phyloP scores from a whole-genome alignment of 2,888 invertebrate species.

The Phyllotreta striolata region DNA sequence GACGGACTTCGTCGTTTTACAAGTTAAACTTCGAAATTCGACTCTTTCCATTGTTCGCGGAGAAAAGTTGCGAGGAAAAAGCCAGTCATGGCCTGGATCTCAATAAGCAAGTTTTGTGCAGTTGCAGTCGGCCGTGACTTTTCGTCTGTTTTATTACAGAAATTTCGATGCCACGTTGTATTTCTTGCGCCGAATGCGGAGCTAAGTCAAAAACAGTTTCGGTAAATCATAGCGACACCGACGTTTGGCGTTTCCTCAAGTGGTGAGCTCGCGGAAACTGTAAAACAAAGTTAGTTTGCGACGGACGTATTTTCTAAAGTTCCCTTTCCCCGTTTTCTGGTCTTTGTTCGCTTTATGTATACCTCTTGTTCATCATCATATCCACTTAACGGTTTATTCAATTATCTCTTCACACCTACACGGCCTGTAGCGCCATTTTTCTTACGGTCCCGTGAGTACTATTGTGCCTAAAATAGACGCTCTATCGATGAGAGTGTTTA shows the following conservation, averaged over 20 bases:
- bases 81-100: constrained; percentile 45
- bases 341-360: too few relatives aligned
- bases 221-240: constrained; percentile 47
- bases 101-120: constrained; percentile 46
- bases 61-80: constrained; percentile 32
- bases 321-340: too few relatives aligned
- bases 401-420: too few relatives aligned
- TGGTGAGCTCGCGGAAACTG: constrained; percentile 17
- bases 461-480: too few relatives aligned
- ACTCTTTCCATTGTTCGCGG: constrained; percentile 39
- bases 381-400: too few relatives aligned
- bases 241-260: constrained; percentile 29
- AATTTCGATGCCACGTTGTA: constrained; percentile 35
- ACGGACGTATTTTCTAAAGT: constrained; percentile 1
- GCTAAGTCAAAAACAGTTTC: constrained; percentile 45
- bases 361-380: too few relatives aligned
- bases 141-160: constrained; percentile 34
- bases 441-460: too few relatives aligned
- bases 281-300: constrained; percentile 7
- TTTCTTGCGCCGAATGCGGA: constrained; percentile 37
- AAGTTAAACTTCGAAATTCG: constrained; percentile 42
- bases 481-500: too few relatives aligned
- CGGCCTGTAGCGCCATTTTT: too few relatives aligned
- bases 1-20: constrained; percentile 33
- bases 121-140: constrained; percentile 41